Base-by-base conservation (phyloP, 2,797 vertebrate genomes). In the Coluber constrictor region DNA sequence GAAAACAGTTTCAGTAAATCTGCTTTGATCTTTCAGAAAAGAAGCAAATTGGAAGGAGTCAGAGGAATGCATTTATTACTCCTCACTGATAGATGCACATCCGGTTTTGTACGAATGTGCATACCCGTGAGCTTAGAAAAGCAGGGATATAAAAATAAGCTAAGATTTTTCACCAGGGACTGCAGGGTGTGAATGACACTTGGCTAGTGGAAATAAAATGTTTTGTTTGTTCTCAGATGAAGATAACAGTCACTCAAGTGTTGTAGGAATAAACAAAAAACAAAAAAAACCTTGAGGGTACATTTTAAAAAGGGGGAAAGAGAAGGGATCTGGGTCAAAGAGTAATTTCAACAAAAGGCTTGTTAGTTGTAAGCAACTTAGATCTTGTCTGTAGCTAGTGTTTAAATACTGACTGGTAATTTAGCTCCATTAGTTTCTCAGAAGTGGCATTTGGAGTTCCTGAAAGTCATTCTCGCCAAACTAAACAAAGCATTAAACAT, bases 171-270 rank as follows among this genome's bases (percentile, higher is more conserved):
- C 0, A 94, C 95, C 94, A 97, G 95, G 95, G 95, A 90, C 94
- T 32, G 2, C 90, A 94, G 95, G 88, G 95, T 93, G 95, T 94
- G 95, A 96, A 92, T 96, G 96, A 95, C 96, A 96, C 94, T 93
- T 93, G 57, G 96, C 96, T 96, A 93, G 95, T 92, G 95, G 97
- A 96, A 98, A 98, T 96, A 96, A 97, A 98, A 97, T 97, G 96
- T 97, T 96, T 96, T 96, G 97, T 96, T 97, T 98, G 98, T 97
- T 96, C 97, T 96, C 92, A 92, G 94, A 96, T 95, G 93, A 95
- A 98, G 98, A 98, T 98, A 97, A 94, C 93, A 25, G 87, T 94
- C 97, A 98, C 98, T 98, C 98, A 98, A 98, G 97, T 97, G 97
- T 96, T 98, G 96, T 96, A 97, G 97, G 98, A 98, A 97, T 96